Evolutionary conservation across 2,888 invertebrate species (phyloP).

Genomic region (Cacoxenus indagator): DNA sequence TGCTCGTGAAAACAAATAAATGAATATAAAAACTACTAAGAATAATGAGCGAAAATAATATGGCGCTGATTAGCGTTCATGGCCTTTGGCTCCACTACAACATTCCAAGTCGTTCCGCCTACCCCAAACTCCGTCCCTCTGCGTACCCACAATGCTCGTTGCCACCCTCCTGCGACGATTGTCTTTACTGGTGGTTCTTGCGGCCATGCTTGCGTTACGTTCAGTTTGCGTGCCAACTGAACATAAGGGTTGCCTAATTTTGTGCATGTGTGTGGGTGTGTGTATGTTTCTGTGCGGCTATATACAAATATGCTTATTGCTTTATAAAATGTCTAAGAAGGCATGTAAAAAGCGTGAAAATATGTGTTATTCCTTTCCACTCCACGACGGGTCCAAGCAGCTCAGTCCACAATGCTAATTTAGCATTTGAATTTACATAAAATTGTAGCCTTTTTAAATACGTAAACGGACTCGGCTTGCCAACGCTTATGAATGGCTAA

Average conservation of each 20-base stretch:
- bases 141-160: background rate
- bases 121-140: background rate
- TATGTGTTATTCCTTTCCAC: background rate
- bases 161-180: background rate
- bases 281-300: background rate
- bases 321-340: slow-evolving; percentile 2
- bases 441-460: background rate
- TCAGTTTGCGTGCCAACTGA: slow-evolving; percentile 4
- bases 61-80: slow-evolving; percentile 10
- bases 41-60: background rate
- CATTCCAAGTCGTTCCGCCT: background rate
- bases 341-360: slow-evolving; percentile 1
- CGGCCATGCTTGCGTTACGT: background rate
- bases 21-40: background rate
- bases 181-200: background rate
- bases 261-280: background rate
- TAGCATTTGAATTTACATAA: background rate
- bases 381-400: background rate
- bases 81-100: slow-evolving; percentile 4
- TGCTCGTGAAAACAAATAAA: no score
- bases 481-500: background rate
- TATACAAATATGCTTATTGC: slow-evolving; percentile 3
- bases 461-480: background rate
- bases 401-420: background rate
- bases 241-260: background rate